A percentile compares a stretch with the other conserved stretches of the same genome.
Evolutionary conservation across 2,113 vertebrate species (phyloP).

Genomic region (Corythaeola cristata): DNA sequence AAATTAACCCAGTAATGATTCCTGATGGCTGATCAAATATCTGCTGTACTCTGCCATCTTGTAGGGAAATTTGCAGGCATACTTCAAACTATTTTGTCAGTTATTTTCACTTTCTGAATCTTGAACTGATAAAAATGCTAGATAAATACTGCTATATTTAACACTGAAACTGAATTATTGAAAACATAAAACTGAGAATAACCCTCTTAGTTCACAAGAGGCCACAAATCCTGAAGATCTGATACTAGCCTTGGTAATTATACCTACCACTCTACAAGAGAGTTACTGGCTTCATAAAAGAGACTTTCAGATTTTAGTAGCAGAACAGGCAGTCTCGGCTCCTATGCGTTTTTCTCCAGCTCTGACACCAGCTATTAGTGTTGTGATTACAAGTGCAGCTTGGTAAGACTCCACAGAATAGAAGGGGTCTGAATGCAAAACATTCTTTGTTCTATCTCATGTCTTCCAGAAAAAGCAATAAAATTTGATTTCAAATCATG

Average conservation of each 20-base stretch:
- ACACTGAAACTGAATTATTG: background rate
- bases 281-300: background rate
- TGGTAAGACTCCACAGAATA: background rate
- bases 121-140: background rate
- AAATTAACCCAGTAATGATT: slow-evolving; percentile 39
- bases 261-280: background rate
- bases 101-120: background rate
- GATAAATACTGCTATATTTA: background rate
- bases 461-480: background rate
- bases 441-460: background rate
- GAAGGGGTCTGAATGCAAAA: background rate
- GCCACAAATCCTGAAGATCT: background rate
- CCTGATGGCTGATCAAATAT: slow-evolving; percentile 18
- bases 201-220: background rate
- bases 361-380: background rate
- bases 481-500: background rate
- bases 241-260: background rate
- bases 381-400: background rate
- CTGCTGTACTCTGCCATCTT: background rate
- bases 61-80: background rate
- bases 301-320: background rate
- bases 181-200: background rate
- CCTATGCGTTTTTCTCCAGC: background rate
- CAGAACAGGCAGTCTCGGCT: background rate
- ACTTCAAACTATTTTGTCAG: background rate